A percentile compares a stretch with the other conserved stretches of the same genome.
Conservation (phyloP, 2,888 invertebrate species). For the Hypomecis punctinalis region DNA sequence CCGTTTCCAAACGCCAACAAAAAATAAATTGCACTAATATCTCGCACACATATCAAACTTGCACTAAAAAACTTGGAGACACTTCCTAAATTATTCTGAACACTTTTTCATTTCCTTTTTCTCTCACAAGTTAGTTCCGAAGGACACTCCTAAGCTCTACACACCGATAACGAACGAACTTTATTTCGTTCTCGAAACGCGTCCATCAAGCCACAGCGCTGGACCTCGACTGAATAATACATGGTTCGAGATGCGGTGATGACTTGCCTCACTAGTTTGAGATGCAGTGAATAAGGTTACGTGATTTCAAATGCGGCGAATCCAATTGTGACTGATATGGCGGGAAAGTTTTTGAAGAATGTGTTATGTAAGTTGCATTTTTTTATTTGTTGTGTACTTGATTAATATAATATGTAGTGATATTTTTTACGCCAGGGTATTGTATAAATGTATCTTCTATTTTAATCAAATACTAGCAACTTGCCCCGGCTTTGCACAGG, state of each 20-base stretch:
- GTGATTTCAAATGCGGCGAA: not conserved
- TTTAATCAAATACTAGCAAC: too few species aligned
- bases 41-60: slow-evolving; percentile 23
- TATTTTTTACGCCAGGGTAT: too few species aligned
- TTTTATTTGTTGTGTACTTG: not conserved
- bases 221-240: slow-evolving; percentile 26
- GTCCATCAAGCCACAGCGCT: slow-evolving; percentile 20
- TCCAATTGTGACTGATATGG: not conserved
- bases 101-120: slow-evolving; percentile 18
- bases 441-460: too few species aligned
- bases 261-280: slow-evolving; percentile 10
- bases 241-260: slow-evolving; percentile 20
- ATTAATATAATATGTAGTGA: too few species aligned
- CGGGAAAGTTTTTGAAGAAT: not conserved
- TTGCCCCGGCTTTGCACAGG: too few species aligned
- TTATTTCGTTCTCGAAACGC: slow-evolving; percentile 23
- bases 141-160: not conserved
- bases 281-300: slow-evolving; percentile 15
- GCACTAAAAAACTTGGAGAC: slow-evolving; percentile 5
- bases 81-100: slow-evolving; percentile 20
- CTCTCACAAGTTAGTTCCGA: slow-evolving; percentile 3
- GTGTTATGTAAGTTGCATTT: not conserved
- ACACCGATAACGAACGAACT: slow-evolving; percentile 3
- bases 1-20: slow-evolving; percentile 9
- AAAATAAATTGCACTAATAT: slow-evolving; percentile 1